Conservation (phyloP, 1,140 invertebrate genomes). For the Hylaeus volcanicus region DNA sequence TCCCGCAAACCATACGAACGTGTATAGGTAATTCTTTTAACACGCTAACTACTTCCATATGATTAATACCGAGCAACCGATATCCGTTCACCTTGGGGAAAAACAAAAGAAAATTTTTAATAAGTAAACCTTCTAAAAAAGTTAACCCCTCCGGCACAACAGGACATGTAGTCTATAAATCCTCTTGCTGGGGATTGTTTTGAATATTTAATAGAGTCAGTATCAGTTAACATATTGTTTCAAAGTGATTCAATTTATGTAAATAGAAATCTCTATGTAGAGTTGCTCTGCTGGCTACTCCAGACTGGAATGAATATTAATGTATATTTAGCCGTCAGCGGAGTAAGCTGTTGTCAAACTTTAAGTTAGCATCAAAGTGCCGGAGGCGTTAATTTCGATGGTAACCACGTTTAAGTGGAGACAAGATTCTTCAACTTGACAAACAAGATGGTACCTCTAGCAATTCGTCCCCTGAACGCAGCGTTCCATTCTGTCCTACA, state of each 20-base stretch:
- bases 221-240: too few relatives aligned
- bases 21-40: conserved; percentile 96
- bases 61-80: conserved; percentile 96
- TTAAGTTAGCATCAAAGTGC: neutral
- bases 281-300: too few relatives aligned
- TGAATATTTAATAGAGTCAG: too few relatives aligned
- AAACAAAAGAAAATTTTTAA: neutral
- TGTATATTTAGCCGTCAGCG: neutral
- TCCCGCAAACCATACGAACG: conserved; percentile 96
- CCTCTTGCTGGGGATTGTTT: too few relatives aligned
- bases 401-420: neutral
- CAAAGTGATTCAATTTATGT: too few relatives aligned
- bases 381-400: conserved; percentile 4
- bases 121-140: neutral
- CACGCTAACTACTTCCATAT: conserved; percentile 96
- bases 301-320: too few relatives aligned
- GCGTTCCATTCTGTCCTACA: conserved; percentile 90
- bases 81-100: conserved; percentile 94
- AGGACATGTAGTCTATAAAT: neutral
- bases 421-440: neutral
- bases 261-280: too few relatives aligned
- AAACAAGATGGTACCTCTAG: conserved; percentile 80
- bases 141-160: neutral
- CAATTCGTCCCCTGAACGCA: conserved; percentile 84
- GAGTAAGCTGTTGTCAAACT: neutral